Evolutionary conservation across 2,888 invertebrate species (phyloP), one percentile per base, ranked within the genome.

Genomic region (Neuroscelio doddi): DNA sequence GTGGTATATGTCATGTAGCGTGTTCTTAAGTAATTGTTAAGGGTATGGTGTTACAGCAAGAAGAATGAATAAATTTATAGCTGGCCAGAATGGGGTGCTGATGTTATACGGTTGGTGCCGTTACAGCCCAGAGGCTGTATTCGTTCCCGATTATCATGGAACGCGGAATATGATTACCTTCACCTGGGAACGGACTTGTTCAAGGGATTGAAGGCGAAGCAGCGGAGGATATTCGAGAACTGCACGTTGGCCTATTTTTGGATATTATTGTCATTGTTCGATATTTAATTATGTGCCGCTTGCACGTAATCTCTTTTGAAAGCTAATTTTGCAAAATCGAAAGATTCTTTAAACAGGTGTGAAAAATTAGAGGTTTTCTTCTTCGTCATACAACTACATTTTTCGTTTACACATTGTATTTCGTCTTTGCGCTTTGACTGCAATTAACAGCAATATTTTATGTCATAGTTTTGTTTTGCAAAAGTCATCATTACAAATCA

Each of bases 151-250:
- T 81, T 80, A 80, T 73, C 78, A 75, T 77, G 81, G 80, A 81
- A 80, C 78, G 79, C 79, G 80, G 81, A 81, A 81, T 83, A 80
- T 80, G 81, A 81, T 81, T 82, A 82, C 75, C 75, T 78, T 76
- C 72, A 73, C 71, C 73, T 78, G 76, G 49, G 59, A 66, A 66
- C 47, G 46, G 56, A 49, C 64, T 64, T 70, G 72, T 70, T 68
- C 69, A 70, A 51, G 47, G 38, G 34, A 44, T 44, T 5, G 55
- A 41, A 46, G 38, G 53, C 29, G 29, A 51, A 34, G 50, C 41
- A 38, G 29, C 14, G 16, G 8, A 36, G 21, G 21, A 24, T 41
- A 41, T 21, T 32, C 21, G 45, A 30, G 58, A 50, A 58, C 55
- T 51, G 51, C 59, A 51, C 34, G 51, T 38, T 59, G 14, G 56